phyloP scores from a whole-genome alignment of 2,113 vertebrate species.

The Aix galericulata region DNA sequence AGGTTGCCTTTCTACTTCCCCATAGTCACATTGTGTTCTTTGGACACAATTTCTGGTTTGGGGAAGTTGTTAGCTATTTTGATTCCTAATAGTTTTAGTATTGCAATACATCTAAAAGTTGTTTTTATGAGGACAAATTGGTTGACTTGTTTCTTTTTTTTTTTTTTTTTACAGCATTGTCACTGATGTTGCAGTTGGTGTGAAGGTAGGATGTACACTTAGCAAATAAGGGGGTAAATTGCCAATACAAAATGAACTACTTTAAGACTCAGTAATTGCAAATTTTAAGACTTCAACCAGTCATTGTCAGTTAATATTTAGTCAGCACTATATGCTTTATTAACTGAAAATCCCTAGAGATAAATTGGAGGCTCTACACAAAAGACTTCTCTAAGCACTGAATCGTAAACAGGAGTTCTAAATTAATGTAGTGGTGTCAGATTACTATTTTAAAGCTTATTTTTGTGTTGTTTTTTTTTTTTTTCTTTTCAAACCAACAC shows the following conservation, averaged over 20 bases:
- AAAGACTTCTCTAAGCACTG: neutral
- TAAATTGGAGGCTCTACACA: neutral
- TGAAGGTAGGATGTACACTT: slow-evolving; percentile 87
- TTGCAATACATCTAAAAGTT: neutral
- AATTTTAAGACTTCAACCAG: neutral
- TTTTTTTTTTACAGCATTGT: slow-evolving; percentile 85
- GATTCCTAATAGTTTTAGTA: neutral
- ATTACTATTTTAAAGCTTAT: neutral
- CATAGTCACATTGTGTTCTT: neutral
- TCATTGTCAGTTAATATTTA: neutral
- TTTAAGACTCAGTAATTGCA: neutral
- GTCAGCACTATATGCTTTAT: neutral
- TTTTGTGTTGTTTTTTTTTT: neutral
- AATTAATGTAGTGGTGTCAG: neutral
- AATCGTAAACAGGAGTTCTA: neutral
- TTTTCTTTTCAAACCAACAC: neutral
- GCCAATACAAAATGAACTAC: neutral
- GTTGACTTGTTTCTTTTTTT: neutral
- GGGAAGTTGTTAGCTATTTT: neutral
- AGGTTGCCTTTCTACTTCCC: neutral
- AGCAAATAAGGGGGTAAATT: slow-evolving; percentile 30
- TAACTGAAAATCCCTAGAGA: neutral
- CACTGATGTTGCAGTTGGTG: slow-evolving; percentile 95
- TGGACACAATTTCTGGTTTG: neutral
- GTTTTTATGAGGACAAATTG: neutral